These are phyloP conservation scores for Rhamnusium bicolor DNA, from an alignment of 2,888 invertebrate genomes.

Conservation along the genomic window DNA sequence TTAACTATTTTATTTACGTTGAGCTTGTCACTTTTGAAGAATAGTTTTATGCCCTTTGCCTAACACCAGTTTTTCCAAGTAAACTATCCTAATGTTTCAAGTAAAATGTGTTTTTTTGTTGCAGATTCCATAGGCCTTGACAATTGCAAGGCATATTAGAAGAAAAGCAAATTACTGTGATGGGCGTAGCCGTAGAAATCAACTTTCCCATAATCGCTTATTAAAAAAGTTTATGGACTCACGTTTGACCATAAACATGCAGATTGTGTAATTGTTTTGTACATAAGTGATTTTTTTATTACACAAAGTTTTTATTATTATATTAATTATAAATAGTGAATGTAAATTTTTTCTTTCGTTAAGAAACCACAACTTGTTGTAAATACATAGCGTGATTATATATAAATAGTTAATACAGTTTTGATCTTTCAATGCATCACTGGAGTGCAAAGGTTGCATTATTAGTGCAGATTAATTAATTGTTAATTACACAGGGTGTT, in stretches of 20 bases:
- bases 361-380: slow-evolving; percentile 58
- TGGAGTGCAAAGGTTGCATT: slow-evolving; percentile 28
- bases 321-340: slow-evolving; percentile 59
- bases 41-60: too few relatives aligned
- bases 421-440: slow-evolving; percentile 54
- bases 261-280: slow-evolving; percentile 65
- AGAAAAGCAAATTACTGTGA: slow-evolving; percentile 71
- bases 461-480: slow-evolving; percentile 6
- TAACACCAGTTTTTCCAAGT: too few relatives aligned
- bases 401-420: slow-evolving; percentile 48
- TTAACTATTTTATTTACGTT: too few relatives aligned
- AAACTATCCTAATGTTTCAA: too few relatives aligned
- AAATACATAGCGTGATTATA: slow-evolving; percentile 60
- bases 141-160: slow-evolving; percentile 77
- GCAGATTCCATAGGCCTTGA: slow-evolving; percentile 87
- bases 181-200: slow-evolving; percentile 70
- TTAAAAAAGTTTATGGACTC: slow-evolving; percentile 48
- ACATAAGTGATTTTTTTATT: slow-evolving; percentile 71
- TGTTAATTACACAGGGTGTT: slow-evolving; percentile 5
- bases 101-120: slow-evolving; percentile 55
- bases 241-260: slow-evolving; percentile 43
- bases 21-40: too few relatives aligned
- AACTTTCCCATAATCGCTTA: slow-evolving; percentile 69
- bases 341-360: slow-evolving; percentile 58
- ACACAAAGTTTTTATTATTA: slow-evolving; percentile 61